Evolutionary conservation across 2,888 invertebrate species (phyloP).

Genomic region (Nebria salina): DNA sequence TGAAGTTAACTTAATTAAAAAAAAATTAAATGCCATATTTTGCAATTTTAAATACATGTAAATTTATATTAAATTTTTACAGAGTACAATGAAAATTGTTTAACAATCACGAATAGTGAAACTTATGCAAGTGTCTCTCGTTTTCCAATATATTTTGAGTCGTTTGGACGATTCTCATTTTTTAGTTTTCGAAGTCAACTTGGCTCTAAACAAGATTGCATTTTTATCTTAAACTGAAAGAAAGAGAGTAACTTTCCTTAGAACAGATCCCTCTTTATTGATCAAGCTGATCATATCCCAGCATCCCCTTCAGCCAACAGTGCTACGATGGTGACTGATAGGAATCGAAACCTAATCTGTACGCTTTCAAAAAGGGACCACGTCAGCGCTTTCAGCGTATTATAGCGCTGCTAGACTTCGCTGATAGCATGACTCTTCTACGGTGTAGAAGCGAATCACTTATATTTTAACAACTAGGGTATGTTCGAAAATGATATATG

Average conservation of each 20-base stretch:
- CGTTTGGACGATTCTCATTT: neutral
- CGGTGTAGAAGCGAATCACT: neutral
- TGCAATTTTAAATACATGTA: no score
- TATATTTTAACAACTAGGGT: neutral
- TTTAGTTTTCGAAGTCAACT: neutral
- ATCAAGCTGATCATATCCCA: slow-evolving; percentile 7
- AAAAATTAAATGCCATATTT: no score
- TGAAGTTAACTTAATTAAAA: no score
- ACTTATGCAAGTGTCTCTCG: neutral
- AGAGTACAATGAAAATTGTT: no score
- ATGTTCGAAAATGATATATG: neutral
- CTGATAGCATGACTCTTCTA: neutral
- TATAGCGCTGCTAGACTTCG: neutral
- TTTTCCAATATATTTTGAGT: neutral
- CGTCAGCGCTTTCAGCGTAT: slow-evolving; percentile 14
- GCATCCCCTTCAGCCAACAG: neutral
- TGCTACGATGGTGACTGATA: slow-evolving; percentile 8
- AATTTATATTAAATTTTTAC: no score
- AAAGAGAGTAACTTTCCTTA: slow-evolving; percentile 1
- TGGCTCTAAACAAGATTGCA: neutral
- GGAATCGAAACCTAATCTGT: slow-evolving; percentile 22
- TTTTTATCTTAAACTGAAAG: slow-evolving; percentile 15
- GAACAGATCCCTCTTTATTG: slow-evolving; percentile 1
- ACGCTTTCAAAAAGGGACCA: slow-evolving; percentile 14
- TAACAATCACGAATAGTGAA: neutral